These are phyloP conservation scores for Trididemnum clinides DNA, from an alignment of 23 tunicate species.

Conservation along the genomic window DNA sequence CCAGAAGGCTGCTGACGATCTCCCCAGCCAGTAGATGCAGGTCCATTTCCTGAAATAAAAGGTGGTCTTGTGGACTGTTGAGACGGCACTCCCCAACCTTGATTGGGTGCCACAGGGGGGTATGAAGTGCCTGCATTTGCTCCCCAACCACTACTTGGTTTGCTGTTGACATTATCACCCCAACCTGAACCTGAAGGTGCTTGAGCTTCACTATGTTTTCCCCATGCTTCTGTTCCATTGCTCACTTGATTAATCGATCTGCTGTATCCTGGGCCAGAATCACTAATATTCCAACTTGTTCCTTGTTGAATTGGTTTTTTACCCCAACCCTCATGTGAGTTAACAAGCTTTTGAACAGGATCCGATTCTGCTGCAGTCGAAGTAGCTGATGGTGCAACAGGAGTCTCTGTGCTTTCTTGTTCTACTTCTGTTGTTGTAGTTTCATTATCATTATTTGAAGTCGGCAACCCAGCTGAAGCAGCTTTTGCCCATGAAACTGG, in stretches of 20 bases:
- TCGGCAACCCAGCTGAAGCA: slow-evolving; percentile 59
- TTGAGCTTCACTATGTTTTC: slow-evolving; percentile 50
- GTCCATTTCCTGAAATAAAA: slow-evolving; percentile 34
- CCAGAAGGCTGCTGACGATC: slow-evolving; percentile 27
- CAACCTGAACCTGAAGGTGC: slow-evolving; percentile 19
- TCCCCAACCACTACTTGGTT: slow-evolving; percentile 16
- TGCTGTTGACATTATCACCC: slow-evolving; percentile 33
- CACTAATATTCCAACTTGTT: slow-evolving; percentile 78
- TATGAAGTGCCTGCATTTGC: not conserved
- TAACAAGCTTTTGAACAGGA: slow-evolving; percentile 77
- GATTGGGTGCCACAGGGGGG: not conserved
- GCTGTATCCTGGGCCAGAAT: not conserved
- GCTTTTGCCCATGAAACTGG: slow-evolving; percentile 76
- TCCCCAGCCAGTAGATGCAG: slow-evolving; percentile 55
- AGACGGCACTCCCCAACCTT: slow-evolving; percentile 46
- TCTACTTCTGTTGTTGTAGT: slow-evolving; percentile 21
- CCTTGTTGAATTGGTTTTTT: slow-evolving; percentile 89
- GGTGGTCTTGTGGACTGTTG: slow-evolving; percentile 23
- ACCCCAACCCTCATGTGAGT: slow-evolving; percentile 97
- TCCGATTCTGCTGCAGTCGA: slow-evolving; percentile 36
- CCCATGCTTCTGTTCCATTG: slow-evolving; percentile 97
- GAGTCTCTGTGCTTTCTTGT: not conserved
- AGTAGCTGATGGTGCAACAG: not conserved
- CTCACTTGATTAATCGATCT: slow-evolving; percentile 38
- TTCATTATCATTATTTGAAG: slow-evolving; percentile 13